Evolutionary conservation across 1,140 invertebrate species (phyloP).

Genomic region (Drosophila fuyamai): DNA sequence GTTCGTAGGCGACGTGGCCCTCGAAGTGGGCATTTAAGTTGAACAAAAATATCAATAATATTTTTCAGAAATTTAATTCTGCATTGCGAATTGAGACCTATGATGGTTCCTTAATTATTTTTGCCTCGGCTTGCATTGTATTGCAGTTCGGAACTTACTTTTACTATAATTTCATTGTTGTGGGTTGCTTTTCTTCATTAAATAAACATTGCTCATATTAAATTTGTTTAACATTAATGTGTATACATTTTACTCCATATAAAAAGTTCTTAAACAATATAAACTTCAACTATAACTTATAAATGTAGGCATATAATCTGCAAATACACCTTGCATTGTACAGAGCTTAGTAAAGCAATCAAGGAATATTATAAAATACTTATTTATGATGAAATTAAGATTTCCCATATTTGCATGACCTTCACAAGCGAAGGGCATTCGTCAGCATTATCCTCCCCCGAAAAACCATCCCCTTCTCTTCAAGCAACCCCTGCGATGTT

Average conservation of each 20-base stretch:
- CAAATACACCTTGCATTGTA: too few species aligned
- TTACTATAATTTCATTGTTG: neutral
- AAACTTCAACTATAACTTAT: too few species aligned
- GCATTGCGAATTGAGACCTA: neutral
- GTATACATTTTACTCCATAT: too few species aligned
- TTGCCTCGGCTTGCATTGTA: neutral
- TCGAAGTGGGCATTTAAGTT: neutral
- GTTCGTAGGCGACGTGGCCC: neutral
- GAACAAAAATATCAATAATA: conserved; percentile 4
- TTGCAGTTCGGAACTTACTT: neutral
- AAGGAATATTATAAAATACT: neutral
- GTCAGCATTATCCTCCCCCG: neutral
- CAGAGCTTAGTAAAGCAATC: neutral
- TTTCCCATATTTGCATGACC: neutral
- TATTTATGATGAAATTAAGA: neutral
- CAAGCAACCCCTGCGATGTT: conserved; percentile 7
- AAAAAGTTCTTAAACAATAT: too few species aligned
- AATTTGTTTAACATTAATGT: too few species aligned
- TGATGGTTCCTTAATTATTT: neutral
- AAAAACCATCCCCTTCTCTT: neutral
- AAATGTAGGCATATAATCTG: too few species aligned
- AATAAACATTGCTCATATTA: too few species aligned
- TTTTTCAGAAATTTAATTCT: conserved; percentile 3
- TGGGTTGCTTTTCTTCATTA: too few species aligned
- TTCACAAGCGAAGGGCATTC: neutral